phyloP scores from a whole-genome alignment of 2,113 vertebrate genomes.

The Neoarius graeffei region DNA sequence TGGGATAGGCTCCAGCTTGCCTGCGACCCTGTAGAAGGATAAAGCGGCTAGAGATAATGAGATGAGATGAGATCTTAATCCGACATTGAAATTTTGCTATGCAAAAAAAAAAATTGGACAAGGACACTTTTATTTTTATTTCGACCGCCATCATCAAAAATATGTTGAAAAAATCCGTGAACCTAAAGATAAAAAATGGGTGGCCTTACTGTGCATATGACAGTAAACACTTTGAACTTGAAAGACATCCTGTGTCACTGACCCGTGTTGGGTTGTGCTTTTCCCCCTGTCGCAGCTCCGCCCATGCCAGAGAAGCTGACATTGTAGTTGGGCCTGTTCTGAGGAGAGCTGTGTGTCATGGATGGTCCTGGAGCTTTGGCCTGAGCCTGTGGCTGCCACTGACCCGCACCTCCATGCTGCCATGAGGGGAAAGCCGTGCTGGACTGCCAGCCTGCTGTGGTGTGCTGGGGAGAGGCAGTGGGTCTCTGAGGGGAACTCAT shows the following conservation, averaged over 20 bases:
- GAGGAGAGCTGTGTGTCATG: constrained; percentile 85
- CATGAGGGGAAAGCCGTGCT: constrained; percentile 72
- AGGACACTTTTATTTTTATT: too few species aligned
- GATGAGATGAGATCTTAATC: too few species aligned
- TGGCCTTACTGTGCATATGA: too few species aligned
- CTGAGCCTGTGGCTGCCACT: constrained; percentile 56
- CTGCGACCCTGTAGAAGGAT: too few species aligned
- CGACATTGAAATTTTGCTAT: too few species aligned
- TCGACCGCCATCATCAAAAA: too few species aligned
- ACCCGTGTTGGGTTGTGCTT: constrained; percentile 78
- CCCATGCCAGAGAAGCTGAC: constrained; percentile 86
- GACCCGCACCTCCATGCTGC: constrained; percentile 69
- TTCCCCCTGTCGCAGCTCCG: constrained; percentile 74
- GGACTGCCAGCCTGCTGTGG: constrained; percentile 81
- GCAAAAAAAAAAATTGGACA: too few species aligned
- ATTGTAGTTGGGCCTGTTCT: constrained; percentile 95
- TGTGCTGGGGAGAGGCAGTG: constrained; percentile 87
- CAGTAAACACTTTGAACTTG: too few species aligned
- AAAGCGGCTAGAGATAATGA: too few species aligned
- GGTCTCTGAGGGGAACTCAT: constrained; percentile 88
- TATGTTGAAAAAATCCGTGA: too few species aligned
- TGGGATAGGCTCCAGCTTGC: too few species aligned
- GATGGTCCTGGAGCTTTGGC: constrained; percentile 74
- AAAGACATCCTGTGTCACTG: constrained; percentile 55
- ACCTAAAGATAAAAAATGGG: too few species aligned